These are phyloP conservation scores for Murina feae DNA, from an alignment of 2,113 vertebrate genomes.

Conservation along the genomic window DNA sequence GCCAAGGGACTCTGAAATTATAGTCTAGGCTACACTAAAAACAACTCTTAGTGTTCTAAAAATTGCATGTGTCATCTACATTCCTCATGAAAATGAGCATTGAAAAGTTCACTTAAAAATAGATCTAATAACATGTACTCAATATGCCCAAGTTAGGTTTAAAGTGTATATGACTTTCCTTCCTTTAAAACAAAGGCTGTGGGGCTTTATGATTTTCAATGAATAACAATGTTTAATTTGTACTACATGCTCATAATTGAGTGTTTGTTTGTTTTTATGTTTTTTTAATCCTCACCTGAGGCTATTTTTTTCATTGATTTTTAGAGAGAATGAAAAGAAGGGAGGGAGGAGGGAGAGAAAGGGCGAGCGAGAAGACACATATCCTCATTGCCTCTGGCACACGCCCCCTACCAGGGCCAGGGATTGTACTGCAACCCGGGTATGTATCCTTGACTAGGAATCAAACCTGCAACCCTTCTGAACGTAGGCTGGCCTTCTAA, in stretches of 20 bases:
- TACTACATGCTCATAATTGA: not conserved
- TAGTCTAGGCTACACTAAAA: not conserved
- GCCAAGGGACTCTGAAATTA: not conserved
- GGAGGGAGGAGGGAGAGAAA: not conserved
- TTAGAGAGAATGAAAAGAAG: not conserved
- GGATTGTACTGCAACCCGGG: not conserved
- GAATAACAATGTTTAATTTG: not conserved
- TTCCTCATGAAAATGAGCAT: conserved; percentile 19
- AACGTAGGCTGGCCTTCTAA: no score
- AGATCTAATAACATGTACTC: not conserved
- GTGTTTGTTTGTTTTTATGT: not conserved
- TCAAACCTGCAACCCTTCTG: not conserved
- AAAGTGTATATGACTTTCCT: not conserved
- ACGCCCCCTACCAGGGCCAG: not conserved
- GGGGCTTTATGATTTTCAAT: not conserved
- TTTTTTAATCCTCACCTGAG: not conserved
- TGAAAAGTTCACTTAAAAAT: conserved; percentile 48
- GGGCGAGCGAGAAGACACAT: not conserved
- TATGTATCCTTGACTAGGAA: not conserved
- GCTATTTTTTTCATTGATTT: not conserved
- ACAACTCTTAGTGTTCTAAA: conserved; percentile 15
- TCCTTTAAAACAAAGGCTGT: not conserved
- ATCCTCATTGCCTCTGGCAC: not conserved
- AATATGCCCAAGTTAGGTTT: not conserved
- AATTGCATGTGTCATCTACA: not conserved